These are phyloP conservation scores for Drosophila guanche DNA, from an alignment of 1,140 invertebrate species.

Conservation along the genomic window DNA sequence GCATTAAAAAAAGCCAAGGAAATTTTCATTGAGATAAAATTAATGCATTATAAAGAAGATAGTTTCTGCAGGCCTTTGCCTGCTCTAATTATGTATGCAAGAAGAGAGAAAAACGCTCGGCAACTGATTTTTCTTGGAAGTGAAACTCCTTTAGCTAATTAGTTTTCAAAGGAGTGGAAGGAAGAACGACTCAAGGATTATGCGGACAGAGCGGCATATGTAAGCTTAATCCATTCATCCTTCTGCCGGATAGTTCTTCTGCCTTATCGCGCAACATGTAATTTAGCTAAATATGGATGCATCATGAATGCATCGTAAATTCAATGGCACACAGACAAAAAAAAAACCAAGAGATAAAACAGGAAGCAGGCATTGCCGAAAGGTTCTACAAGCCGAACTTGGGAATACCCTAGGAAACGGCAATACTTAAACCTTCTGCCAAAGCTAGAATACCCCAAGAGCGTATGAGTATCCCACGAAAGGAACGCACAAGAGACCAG, in stretches of 20 bases:
- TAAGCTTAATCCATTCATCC: neutral
- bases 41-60: conserved; percentile 42
- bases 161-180: conserved; percentile 28
- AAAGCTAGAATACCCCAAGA: neutral
- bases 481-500: neutral
- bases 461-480: neutral
- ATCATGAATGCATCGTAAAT: conserved; percentile 42
- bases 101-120: conserved; percentile 14
- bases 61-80: conserved; percentile 28
- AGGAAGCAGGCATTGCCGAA: neutral
- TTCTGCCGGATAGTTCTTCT: conserved; percentile 4
- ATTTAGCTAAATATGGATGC: conserved; percentile 71
- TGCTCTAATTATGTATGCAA: conserved; percentile 52
- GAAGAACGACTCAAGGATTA: conserved; percentile 33
- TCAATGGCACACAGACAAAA: conserved; percentile 43
- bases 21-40: conserved; percentile 3
- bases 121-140: conserved; percentile 26
- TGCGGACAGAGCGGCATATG: neutral
- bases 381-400: neutral
- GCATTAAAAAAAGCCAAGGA: conserved; percentile 25
- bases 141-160: conserved; percentile 56
- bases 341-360: conserved; percentile 14
- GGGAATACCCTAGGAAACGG: neutral
- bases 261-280: conserved; percentile 66
- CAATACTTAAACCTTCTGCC: neutral